phyloP scores from a whole-genome alignment of 1,140 invertebrate species.

The Drosophila funebris region DNA sequence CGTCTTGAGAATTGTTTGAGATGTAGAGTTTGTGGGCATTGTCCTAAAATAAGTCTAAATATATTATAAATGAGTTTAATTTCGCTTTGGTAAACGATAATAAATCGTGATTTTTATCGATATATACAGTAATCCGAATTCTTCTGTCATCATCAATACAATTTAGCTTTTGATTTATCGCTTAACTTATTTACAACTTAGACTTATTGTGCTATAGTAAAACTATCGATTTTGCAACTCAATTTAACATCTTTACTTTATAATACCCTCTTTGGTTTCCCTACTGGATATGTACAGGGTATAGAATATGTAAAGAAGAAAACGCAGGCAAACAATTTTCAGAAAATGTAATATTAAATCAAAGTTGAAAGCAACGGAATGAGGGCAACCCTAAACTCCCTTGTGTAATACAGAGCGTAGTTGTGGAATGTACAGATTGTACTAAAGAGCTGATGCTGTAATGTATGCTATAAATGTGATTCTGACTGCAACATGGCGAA shows the following conservation, averaged over 20 bases:
- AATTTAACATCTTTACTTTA: not conserved
- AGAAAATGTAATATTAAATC: conserved; percentile 40
- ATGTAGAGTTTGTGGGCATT: too few species aligned
- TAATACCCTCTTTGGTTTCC: not conserved
- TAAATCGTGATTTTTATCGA: too few species aligned
- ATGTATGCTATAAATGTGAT: conserved; percentile 25
- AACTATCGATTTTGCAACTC: too few species aligned
- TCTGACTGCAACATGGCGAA: not conserved
- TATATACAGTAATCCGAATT: too few species aligned
- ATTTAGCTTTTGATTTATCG: too few species aligned
- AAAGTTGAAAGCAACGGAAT: conserved; percentile 34
- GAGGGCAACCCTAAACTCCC: not conserved
- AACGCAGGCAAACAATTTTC: conserved; percentile 28
- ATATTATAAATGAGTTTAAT: too few species aligned
- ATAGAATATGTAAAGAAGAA: not conserved
- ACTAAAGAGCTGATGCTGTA: not conserved
- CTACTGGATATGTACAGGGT: not conserved
- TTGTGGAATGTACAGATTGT: not conserved
- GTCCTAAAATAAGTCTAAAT: too few species aligned
- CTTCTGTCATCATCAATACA: too few species aligned
- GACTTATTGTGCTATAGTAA: too few species aligned
- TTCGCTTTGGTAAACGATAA: too few species aligned
- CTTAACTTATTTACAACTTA: too few species aligned
- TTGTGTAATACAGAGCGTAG: not conserved
- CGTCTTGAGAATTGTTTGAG: too few species aligned